Evolutionary conservation across 2,113 vertebrate species (phyloP).

Genomic region (Dascyllus trimaculatus): DNA sequence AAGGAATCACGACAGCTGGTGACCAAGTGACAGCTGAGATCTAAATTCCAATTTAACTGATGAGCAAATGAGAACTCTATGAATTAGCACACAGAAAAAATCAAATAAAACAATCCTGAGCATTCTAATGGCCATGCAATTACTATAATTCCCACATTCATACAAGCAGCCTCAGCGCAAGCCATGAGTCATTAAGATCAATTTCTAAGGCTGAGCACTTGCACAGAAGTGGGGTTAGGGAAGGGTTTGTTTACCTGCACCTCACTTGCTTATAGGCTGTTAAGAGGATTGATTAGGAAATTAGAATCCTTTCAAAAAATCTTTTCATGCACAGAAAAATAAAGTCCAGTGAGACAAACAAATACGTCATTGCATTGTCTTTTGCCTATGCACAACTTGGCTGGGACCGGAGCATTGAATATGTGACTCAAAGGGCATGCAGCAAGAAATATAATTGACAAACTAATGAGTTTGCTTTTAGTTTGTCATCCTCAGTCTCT

Average conservation of each 20-base stretch:
- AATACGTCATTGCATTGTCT: conserved; percentile 35
- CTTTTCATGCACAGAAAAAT: conserved; percentile 41
- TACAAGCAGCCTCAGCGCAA: conserved; percentile 37
- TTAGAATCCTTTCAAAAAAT: conserved; percentile 41
- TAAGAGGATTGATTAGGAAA: conserved; percentile 35
- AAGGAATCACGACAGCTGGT: not conserved
- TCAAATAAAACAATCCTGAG: conserved; percentile 34
- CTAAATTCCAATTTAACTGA: conserved; percentile 1
- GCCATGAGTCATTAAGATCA: conserved; percentile 61
- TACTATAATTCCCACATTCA: conserved; percentile 59
- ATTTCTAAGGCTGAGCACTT: conserved; percentile 40
- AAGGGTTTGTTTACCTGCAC: conserved; percentile 50
- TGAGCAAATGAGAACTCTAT: conserved; percentile 1
- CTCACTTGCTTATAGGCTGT: conserved; percentile 17
- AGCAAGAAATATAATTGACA: conserved; percentile 43
- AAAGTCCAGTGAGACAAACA: conserved; percentile 40
- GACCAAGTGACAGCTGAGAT: not conserved
- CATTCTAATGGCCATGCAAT: conserved; percentile 47
- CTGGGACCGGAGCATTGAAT: conserved; percentile 29
- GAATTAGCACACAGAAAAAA: conserved; percentile 41
- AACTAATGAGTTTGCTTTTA: conserved; percentile 57
- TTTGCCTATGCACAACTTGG: conserved; percentile 35
- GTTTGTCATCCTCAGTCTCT: conserved; percentile 54
- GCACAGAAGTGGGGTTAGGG: conserved; percentile 17
- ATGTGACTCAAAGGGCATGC: conserved; percentile 9